Percentiles rank a stretch among this genome's conserved stretches.
phyloP scores from a whole-genome alignment of 2,888 invertebrate genomes.

The Agonum fuliginosum region DNA sequence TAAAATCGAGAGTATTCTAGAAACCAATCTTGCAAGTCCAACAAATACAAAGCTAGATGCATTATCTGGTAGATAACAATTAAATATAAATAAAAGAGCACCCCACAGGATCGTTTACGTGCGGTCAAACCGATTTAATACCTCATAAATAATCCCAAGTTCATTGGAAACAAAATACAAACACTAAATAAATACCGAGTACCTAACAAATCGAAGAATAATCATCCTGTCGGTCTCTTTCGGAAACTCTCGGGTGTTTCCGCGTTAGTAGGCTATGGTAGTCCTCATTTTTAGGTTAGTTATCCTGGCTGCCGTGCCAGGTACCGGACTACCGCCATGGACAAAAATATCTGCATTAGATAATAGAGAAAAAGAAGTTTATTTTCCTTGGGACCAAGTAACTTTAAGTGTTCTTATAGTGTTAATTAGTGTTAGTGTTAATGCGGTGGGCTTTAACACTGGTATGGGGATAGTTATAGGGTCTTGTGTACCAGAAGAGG shows the following conservation, averaged over 20 bases:
- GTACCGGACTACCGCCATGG: conserved; percentile 6
- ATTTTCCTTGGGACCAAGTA: conserved; percentile 4
- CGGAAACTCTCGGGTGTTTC: neutral
- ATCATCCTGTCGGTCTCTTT: neutral
- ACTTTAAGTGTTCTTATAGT: neutral
- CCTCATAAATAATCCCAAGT: too few species aligned
- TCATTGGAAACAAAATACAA: too few species aligned
- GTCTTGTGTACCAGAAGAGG: conserved; percentile 82
- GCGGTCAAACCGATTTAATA: too few species aligned
- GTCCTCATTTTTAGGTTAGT: conserved; percentile 28
- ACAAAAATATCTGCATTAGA: neutral
- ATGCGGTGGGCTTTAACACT: conserved; percentile 62
- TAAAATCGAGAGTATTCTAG: too few species aligned
- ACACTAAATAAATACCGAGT: too few species aligned
- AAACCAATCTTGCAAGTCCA: too few species aligned
- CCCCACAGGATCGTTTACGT: too few species aligned
- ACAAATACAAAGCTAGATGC: too few species aligned
- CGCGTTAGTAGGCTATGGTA: neutral
- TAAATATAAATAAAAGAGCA: too few species aligned
- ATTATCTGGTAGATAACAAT: too few species aligned
- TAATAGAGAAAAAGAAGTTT: neutral
- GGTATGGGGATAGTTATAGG: conserved; percentile 83
- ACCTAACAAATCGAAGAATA: too few species aligned
- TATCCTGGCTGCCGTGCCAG: conserved; percentile 22
- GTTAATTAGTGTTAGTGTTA: neutral